A percentile compares a stretch with the other conserved stretches of the same genome.
Conservation (phyloP, 2,113 vertebrate genomes). For the Pterophyllum scalare region DNA sequence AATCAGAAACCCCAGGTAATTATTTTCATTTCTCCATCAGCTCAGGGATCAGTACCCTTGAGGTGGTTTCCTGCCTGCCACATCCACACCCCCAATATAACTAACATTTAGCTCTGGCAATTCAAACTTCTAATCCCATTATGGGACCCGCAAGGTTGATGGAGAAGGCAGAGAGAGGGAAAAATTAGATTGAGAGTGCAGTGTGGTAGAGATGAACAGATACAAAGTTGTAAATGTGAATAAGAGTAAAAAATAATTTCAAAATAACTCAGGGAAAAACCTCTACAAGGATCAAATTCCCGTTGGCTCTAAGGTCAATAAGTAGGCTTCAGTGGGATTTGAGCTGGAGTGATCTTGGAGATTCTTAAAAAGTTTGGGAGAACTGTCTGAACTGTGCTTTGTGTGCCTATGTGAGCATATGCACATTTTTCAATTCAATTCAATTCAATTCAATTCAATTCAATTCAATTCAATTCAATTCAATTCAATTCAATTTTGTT, state of each 20-base stretch:
- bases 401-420: background rate
- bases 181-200: background rate
- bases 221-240: background rate
- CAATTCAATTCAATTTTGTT: too few relatives aligned
- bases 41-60: slow-evolving; percentile 50
- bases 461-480: too few relatives aligned
- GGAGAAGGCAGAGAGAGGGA: background rate
- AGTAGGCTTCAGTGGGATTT: slow-evolving; percentile 20
- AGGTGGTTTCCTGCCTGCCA: slow-evolving; percentile 33
- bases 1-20: slow-evolving; percentile 52
- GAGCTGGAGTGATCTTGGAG: slow-evolving; percentile 21
- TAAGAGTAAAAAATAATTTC: slow-evolving; percentile 22
- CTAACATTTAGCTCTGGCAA: slow-evolving; percentile 39
- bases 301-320: slow-evolving; percentile 23
- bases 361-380: slow-evolving; percentile 33
- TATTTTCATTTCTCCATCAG: slow-evolving; percentile 63
- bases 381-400: background rate
- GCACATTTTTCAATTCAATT: background rate
- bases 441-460: too few relatives aligned
- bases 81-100: slow-evolving; percentile 6
- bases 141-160: slow-evolving; percentile 21
- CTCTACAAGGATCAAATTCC: slow-evolving; percentile 16
- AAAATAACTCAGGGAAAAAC: slow-evolving; percentile 40
- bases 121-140: slow-evolving; percentile 46
- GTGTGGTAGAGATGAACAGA: background rate